Conservation (phyloP, 92 coral and sea anemone genomes). For the Palythoa heliodiscus region DNA sequence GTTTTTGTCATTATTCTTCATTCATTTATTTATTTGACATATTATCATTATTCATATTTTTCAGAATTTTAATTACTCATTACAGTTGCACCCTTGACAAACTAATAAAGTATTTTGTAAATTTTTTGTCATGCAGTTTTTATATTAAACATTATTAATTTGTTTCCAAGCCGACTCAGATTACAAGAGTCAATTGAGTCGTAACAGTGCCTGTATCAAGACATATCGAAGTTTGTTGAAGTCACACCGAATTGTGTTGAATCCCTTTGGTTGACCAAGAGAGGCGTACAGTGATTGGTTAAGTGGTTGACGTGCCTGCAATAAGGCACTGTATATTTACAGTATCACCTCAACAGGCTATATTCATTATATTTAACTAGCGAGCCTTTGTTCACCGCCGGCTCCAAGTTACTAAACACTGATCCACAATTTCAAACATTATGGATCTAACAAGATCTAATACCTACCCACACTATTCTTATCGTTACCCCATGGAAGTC, state of each 20-base stretch:
- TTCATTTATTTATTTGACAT: no score
- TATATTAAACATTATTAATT: no score
- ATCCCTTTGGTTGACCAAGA: neutral
- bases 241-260: neutral
- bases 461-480: constrained; percentile 10
- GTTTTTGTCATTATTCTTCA: no score
- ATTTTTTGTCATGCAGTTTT: no score
- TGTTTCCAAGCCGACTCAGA: no score
- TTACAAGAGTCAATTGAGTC: neutral
- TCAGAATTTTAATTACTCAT: no score
- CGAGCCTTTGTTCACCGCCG: constrained; percentile 15
- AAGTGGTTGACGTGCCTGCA: constrained; percentile 14
- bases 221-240: neutral
- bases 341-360: constrained; percentile 24
- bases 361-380: constrained; percentile 34
- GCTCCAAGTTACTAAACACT: neutral
- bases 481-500: constrained; percentile 34
- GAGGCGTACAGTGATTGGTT: constrained; percentile 17
- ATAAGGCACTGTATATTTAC: constrained; percentile 20
- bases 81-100: no score
- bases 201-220: neutral
- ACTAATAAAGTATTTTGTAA: no score
- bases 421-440: neutral
- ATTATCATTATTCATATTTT: no score
- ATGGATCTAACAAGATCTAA: constrained; percentile 36